Evolutionary conservation across 2,888 invertebrate species (phyloP).

Genomic region (Liposcelis brunnea): DNA sequence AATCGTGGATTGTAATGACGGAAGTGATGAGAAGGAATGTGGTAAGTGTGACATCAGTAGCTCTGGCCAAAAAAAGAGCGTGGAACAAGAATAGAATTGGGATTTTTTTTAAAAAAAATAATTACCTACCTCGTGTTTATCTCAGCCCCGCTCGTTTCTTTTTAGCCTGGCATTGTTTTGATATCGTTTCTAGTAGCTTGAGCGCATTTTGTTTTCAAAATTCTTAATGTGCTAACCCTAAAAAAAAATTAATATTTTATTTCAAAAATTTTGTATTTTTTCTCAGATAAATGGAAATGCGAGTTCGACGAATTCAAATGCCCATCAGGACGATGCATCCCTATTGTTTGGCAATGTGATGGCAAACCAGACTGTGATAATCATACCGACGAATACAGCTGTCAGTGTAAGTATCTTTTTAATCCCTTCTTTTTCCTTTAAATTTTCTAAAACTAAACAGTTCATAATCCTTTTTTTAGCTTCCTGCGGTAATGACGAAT

Average conservation of each 20-base stretch:
- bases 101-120: too few species aligned
- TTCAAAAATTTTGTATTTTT: not conserved
- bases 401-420: constrained; percentile 21
- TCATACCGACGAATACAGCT: constrained; percentile 36
- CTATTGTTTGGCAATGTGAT: constrained; percentile 38
- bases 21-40: constrained; percentile 39
- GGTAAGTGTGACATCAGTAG: constrained; percentile 30
- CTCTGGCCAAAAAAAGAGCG: too few species aligned
- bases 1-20: constrained; percentile 40
- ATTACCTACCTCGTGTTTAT: constrained; percentile 12
- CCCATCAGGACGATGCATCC: constrained; percentile 33
- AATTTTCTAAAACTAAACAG: not conserved
- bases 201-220: too few species aligned
- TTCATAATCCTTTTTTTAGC: constrained; percentile 19
- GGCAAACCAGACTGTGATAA: constrained; percentile 37
- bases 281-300: constrained; percentile 31
- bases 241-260: constrained; percentile 7
- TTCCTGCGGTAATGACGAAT: constrained; percentile 34
- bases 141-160: too few species aligned
- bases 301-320: constrained; percentile 38
- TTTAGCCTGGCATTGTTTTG: too few species aligned
- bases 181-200: too few species aligned
- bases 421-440: not conserved
- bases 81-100: too few species aligned
- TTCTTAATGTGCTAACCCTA: not conserved